Percentiles rank a stretch among this genome's conserved stretches.
Conservation (phyloP, 1,140 invertebrate species). For the Zaprionus lachaisei region DNA sequence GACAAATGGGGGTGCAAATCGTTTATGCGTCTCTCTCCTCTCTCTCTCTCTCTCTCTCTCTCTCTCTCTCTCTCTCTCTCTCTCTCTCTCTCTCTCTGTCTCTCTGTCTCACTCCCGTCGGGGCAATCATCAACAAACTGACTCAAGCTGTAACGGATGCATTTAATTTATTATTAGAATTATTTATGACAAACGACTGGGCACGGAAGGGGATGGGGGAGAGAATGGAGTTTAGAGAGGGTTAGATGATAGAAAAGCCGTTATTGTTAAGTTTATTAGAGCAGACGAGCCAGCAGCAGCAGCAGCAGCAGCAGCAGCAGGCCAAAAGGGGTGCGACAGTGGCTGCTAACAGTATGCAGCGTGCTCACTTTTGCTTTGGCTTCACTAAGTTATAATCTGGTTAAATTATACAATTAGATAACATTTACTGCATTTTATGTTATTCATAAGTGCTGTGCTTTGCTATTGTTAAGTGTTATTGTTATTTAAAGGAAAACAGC, state of each 20-base stretch:
- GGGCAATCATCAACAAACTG: slow-evolving; percentile 51
- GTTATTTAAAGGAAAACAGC: background rate
- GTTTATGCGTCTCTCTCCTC: slow-evolving; percentile 43
- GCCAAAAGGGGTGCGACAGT: slow-evolving; percentile 71
- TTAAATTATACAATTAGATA: background rate
- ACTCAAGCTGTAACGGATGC: slow-evolving; percentile 76
- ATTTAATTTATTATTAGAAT: slow-evolving; percentile 84
- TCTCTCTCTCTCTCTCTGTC: slow-evolving; percentile 6
- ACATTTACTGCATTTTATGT: background rate
- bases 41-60: background rate
- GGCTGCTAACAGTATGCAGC: slow-evolving; percentile 33
- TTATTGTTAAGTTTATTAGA: slow-evolving; percentile 83
- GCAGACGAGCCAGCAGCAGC: slow-evolving; percentile 28
- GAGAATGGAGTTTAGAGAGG: slow-evolving; percentile 1
- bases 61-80: background rate
- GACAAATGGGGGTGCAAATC: slow-evolving; percentile 82
- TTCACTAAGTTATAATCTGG: background rate
- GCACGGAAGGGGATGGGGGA: background rate
- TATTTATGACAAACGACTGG: slow-evolving; percentile 72
- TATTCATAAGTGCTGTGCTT: background rate
- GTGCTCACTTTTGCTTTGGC: background rate
- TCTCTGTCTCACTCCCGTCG: slow-evolving; percentile 1
- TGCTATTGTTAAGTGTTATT: too few relatives aligned
- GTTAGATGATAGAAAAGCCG: slow-evolving; percentile 74
- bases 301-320: slow-evolving; percentile 4